These are phyloP conservation scores for Steromphala cineraria DNA, from an alignment of 2,888 invertebrate species.

Conservation along the genomic window DNA sequence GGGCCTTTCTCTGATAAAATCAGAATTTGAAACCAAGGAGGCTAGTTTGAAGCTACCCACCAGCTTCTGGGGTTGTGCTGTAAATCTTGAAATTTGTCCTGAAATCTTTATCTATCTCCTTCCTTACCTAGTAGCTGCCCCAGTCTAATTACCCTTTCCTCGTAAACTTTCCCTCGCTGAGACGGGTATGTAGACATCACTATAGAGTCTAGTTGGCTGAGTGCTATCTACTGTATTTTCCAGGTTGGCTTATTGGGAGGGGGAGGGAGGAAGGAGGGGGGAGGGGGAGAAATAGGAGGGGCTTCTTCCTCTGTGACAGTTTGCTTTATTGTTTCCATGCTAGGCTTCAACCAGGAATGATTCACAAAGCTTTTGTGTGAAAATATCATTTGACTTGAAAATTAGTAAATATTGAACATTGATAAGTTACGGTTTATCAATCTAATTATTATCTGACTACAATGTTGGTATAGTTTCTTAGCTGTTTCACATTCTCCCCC, in stretches of 20 bases:
- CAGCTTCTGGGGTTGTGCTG: neutral
- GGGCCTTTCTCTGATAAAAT: neutral
- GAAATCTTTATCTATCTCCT: neutral
- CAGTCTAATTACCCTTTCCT: neutral
- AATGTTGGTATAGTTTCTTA: too few relatives aligned
- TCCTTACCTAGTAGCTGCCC: neutral
- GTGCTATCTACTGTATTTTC: neutral
- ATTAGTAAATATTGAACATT: too few relatives aligned
- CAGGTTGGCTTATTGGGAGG: neutral
- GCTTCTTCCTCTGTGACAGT: neutral
- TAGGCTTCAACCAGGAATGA: too few relatives aligned
- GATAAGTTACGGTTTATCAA: too few relatives aligned
- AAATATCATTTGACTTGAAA: too few relatives aligned
- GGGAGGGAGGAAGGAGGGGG: neutral
- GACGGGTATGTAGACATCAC: too few relatives aligned
- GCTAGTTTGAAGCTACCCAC: neutral
- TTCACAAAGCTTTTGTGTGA: too few relatives aligned
- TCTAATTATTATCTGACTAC: too few relatives aligned
- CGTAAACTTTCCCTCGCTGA: neutral
- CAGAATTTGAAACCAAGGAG: neutral
- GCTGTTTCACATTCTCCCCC: too few relatives aligned
- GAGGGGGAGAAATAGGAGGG: neutral
- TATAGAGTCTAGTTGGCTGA: too few relatives aligned
- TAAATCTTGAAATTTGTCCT: neutral
- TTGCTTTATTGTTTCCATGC: too few relatives aligned